A percentile compares a stretch with the other conserved stretches of the same genome.
These are phyloP conservation scores for Tetraodon nigroviridis DNA, from an alignment of 2,113 vertebrate species.

Conservation along the genomic window DNA sequence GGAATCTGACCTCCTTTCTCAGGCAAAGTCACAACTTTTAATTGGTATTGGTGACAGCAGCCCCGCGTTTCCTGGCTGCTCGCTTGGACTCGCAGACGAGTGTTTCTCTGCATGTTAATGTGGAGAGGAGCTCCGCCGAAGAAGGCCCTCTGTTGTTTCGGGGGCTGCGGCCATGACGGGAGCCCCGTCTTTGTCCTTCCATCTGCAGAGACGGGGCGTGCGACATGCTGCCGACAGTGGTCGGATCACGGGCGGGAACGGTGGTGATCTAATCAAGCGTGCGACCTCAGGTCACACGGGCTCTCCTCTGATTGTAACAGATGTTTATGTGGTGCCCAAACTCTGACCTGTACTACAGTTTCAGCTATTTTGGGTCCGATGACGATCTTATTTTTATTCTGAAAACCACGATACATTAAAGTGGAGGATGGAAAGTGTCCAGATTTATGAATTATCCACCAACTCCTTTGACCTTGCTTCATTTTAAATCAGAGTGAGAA, in stretches of 20 bases:
- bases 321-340: too few species aligned
- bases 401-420: too few species aligned
- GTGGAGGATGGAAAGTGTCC: too few species aligned
- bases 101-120: constrained; percentile 51
- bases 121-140: constrained; percentile 4
- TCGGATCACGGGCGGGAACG: constrained; percentile 12
- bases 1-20: constrained; percentile 47
- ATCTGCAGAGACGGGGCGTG: constrained; percentile 12
- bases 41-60: constrained; percentile 54
- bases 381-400: too few species aligned
- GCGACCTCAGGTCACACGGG: background rate
- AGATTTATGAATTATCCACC: too few species aligned
- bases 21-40: constrained; percentile 61
- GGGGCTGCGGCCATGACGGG: background rate
- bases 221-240: constrained; percentile 3
- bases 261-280: background rate
- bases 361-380: too few species aligned
- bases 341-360: too few species aligned
- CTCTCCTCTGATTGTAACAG: too few species aligned
- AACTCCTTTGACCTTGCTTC: too few species aligned
- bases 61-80: constrained; percentile 25
- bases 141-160: constrained; percentile 26
- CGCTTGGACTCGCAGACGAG: constrained; percentile 35
- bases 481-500: too few species aligned
- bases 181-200: constrained; percentile 7